Base-by-base conservation (phyloP, 1,140 invertebrate genomes). In the Papilio xuthus region DNA sequence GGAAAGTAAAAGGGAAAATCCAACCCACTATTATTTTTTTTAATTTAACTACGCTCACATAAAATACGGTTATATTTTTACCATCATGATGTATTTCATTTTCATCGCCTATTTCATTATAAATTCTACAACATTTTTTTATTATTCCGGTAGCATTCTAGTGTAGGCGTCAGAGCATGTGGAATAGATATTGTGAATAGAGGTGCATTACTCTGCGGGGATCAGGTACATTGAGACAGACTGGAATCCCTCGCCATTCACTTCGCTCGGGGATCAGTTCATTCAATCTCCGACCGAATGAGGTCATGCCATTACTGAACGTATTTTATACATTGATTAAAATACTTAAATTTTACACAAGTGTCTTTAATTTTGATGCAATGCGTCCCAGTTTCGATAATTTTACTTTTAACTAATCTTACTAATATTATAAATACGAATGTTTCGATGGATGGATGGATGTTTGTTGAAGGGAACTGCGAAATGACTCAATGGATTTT, bases 211-310 rank as follows among this genome's bases (percentile, higher is more conserved):
- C 60, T 67, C 60, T 32, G 26, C 10, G 23, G 60, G 60, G 60
- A 67, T 67, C 60, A 67, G 60, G 60, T 67, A 67, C 60, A 67
- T 67, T 67, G 60, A 67, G 60, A 32, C 23, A 26, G 60, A 26
- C 26, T 28, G 60, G 60, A 32, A 67, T 67, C 60, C 26, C 60
- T 2, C 13, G 23, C 26, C 60, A 67, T 67, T 67, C 60, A 67
- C 60, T 67, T 26, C 60, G 60, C 60, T 15, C 12, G 12, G 23
- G 12, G n/a, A 67, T 67, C 60, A 28, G 10, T 67, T 67, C 60
- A 67, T 67, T 67, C 60, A 67, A 67, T 67, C 60, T 67, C 26
- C 60, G 60, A 67, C 60, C 60, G 60, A 67, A 67, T 67, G 15
- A 67, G 60, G 60, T 67, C 60, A 67, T 67, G 60, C 60, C 60